These are phyloP conservation scores for Melanotaenia parkinsoni DNA, from an alignment of 2,797 vertebrate species.

Conservation along the genomic window DNA sequence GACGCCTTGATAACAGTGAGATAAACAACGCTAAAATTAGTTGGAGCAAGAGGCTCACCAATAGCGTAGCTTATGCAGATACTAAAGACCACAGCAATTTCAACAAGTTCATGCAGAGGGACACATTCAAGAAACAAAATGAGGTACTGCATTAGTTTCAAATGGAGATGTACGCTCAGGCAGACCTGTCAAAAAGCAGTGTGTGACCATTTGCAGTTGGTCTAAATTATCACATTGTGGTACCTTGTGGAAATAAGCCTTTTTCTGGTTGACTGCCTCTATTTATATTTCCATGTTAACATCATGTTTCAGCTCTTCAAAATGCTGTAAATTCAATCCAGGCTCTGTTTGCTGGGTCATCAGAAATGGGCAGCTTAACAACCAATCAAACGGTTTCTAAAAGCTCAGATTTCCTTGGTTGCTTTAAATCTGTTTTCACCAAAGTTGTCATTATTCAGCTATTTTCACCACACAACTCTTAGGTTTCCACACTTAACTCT, in stretches of 20 bases:
- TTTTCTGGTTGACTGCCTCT: slow-evolving; percentile 68
- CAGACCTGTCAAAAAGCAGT: slow-evolving; percentile 52
- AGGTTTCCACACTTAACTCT: slow-evolving; percentile 33
- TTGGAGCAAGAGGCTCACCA: slow-evolving; percentile 60
- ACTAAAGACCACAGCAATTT: slow-evolving; percentile 39
- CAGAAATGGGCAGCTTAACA: slow-evolving; percentile 57
- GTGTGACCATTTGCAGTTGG: slow-evolving; percentile 57
- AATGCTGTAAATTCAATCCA: slow-evolving; percentile 53
- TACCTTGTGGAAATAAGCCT: slow-evolving; percentile 62
- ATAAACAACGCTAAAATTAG: slow-evolving; percentile 81
- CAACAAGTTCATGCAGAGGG: slow-evolving; percentile 18
- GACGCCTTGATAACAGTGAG: slow-evolving; percentile 65
- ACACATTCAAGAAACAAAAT: slow-evolving; percentile 38
- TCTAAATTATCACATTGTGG: slow-evolving; percentile 71
- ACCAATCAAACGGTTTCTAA: slow-evolving; percentile 46
- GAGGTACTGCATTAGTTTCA: slow-evolving; percentile 41
- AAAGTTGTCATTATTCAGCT: slow-evolving; percentile 51
- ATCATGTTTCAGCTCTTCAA: slow-evolving; percentile 61
- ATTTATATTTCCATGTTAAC: slow-evolving; percentile 72
- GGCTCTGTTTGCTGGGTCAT: slow-evolving; percentile 46
- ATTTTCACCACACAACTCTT: slow-evolving; percentile 55
- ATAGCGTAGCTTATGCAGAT: slow-evolving; percentile 45
- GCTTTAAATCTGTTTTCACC: slow-evolving; percentile 36
- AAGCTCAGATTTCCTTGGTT: slow-evolving; percentile 47
- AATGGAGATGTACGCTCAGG: slow-evolving; percentile 34